Conservation (phyloP, 1,140 invertebrate genomes). For the Drosophila oshimai region DNA sequence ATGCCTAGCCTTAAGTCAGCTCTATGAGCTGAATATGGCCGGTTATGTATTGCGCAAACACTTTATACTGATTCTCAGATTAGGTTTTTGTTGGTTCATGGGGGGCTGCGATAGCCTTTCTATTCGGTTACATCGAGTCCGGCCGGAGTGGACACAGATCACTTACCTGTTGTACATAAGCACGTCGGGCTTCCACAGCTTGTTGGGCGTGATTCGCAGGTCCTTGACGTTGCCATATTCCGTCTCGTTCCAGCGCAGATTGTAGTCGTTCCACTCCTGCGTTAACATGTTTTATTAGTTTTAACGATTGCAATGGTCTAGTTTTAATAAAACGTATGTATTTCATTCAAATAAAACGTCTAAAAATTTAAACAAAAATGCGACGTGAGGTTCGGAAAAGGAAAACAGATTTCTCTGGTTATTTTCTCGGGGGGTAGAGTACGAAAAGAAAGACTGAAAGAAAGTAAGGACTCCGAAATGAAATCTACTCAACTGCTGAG, state of each 20-base stretch:
- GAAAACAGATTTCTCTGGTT: conserved; percentile 25
- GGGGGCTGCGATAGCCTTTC: conserved; percentile 35
- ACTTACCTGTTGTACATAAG: conserved; percentile 99
- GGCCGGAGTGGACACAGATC: conserved; percentile 17
- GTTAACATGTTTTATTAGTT: conserved; percentile 12
- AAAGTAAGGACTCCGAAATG: conserved; percentile 28
- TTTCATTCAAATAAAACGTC: conserved; percentile 16
- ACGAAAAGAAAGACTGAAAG: conserved; percentile 27
- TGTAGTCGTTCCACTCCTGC: conserved; percentile 99
- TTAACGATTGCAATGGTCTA: conserved; percentile 5
- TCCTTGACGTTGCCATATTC: conserved; percentile 97
- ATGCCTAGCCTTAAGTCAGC: conserved; percentile 19
- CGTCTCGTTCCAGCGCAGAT: conserved; percentile 96
- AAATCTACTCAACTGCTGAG: conserved; percentile 37
- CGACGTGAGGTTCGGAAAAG: conserved; percentile 58
- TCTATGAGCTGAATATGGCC: conserved; percentile 9
- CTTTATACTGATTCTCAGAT: conserved; percentile 43
- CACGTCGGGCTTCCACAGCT: conserved; percentile 98
- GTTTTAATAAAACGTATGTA: not conserved
- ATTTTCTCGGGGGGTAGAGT: not conserved
- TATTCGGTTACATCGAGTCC: conserved; percentile 27
- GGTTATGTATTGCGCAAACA: conserved; percentile 45
- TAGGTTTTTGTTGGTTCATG: conserved; percentile 38
- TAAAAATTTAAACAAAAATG: conserved; percentile 59
- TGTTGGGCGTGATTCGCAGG: conserved; percentile 96